Percentiles rank a stretch among this genome's conserved stretches.
Conservation (phyloP, 2,113 vertebrate genomes). For the Ranitomeya imitator region DNA sequence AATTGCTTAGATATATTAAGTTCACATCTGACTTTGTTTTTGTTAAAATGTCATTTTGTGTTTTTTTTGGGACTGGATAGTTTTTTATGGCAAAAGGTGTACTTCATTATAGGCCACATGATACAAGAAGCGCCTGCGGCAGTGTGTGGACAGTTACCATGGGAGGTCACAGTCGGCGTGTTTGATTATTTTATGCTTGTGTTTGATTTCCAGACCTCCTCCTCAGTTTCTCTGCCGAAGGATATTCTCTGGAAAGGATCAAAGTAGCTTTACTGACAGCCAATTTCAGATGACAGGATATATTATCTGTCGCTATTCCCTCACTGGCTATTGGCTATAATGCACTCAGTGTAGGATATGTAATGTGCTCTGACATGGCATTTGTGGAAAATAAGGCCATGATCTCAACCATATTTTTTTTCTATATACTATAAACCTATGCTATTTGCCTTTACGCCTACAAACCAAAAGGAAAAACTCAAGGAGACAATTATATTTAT, state of each 20-base stretch:
- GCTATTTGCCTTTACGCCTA: not conserved
- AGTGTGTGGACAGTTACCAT: slow-evolving; percentile 15
- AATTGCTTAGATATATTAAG: not conserved
- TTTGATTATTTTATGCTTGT: slow-evolving; percentile 44
- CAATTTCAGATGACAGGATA: slow-evolving; percentile 33
- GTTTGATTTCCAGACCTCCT: slow-evolving; percentile 35
- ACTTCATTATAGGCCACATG: not conserved
- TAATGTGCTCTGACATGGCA: not conserved
- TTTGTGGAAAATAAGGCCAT: not conserved
- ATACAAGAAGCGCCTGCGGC: slow-evolving; percentile 7
- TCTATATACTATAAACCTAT: not conserved
- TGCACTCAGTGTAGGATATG: not conserved
- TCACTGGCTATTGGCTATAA: not conserved
- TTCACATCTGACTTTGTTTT: not conserved
- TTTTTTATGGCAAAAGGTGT: slow-evolving; percentile 13
- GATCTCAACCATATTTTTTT: not conserved
- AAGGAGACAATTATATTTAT: not conserved
- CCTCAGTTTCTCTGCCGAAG: slow-evolving; percentile 5
- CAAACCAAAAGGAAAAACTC: not conserved
- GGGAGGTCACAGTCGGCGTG: not conserved
- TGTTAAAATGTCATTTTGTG: slow-evolving; percentile 9
- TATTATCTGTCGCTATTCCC: slow-evolving; percentile 4
- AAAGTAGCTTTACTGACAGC: slow-evolving; percentile 34
- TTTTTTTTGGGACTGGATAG: not conserved
- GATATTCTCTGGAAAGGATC: slow-evolving; percentile 21